Percentiles rank a stretch among this genome's conserved stretches.
Evolutionary conservation across 2,888 invertebrate species (phyloP).

Genomic region (Rhamphomyia laevipes): DNA sequence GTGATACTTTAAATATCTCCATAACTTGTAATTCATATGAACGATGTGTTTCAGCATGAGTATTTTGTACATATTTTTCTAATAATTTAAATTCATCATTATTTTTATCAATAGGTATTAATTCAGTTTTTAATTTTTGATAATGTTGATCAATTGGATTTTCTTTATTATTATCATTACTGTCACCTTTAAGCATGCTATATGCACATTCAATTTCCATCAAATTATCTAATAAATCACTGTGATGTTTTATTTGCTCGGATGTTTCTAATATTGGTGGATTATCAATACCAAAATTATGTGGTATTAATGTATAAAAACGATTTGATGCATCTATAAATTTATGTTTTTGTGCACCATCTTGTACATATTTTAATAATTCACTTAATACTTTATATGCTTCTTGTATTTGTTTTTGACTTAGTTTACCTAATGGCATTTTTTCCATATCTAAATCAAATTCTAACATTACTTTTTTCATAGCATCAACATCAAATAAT

Average conservation of each 20-base stretch:
- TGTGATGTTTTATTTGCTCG: conserved; percentile 58
- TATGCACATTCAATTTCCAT: conserved; percentile 95
- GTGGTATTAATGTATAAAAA: conserved; percentile 93
- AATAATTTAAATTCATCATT: conserved; percentile 65
- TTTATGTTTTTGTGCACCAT: conserved; percentile 34
- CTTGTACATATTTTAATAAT: conserved; percentile 47
- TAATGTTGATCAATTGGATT: conserved; percentile 77
- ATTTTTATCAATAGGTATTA: conserved; percentile 54
- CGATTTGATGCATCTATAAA: conserved; percentile 81
- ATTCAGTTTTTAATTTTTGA: conserved; percentile 69
- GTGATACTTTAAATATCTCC: conserved; percentile 52
- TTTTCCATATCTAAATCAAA: conserved; percentile 95
- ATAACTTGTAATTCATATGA: conserved; percentile 55
- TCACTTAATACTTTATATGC: conserved; percentile 75
- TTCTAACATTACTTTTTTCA: conserved; percentile 88
- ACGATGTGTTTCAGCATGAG: conserved; percentile 83
- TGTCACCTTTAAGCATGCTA: conserved; percentile 57
- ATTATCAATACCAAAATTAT: conserved; percentile 76
- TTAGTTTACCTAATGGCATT: conserved; percentile 96
- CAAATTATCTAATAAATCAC: conserved; percentile 82
- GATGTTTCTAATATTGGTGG: conserved; percentile 69
- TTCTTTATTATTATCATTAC: conserved; percentile 26
- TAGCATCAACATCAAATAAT: conserved; percentile 82
- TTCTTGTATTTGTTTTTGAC: conserved; percentile 74
- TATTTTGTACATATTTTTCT: conserved; percentile 71